Percentiles rank a stretch among this genome's conserved stretches.
Evolutionary conservation across 2,888 invertebrate genomes (phyloP).

Genomic region (Diadegma fenestrale): DNA sequence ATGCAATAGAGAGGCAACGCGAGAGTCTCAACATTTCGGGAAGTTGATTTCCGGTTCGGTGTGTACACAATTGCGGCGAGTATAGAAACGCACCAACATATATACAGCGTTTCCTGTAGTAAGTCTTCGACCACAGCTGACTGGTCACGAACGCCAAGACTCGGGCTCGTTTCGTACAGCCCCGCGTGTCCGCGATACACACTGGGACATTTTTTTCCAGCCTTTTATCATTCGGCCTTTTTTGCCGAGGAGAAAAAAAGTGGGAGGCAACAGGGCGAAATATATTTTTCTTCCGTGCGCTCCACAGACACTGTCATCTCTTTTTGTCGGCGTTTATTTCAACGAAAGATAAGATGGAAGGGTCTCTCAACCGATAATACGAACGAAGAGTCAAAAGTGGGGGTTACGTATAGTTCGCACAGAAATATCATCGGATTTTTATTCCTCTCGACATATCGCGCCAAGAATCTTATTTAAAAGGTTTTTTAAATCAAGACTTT

Average conservation of each 20-base stretch:
- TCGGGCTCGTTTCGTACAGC: conserved; percentile 34
- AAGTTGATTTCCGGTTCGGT: conserved; percentile 45
- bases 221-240: conserved; percentile 18
- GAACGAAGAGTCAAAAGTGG: not conserved
- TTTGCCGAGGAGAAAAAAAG: not conserved
- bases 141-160: conserved; percentile 59
- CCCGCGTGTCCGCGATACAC: conserved; percentile 34
- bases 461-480: not conserved
- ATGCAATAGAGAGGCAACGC: not conserved
- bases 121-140: conserved; percentile 56
- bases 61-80: conserved; percentile 8
- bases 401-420: not conserved
- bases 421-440: not conserved
- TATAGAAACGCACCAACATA: conserved; percentile 1
- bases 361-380: not conserved
- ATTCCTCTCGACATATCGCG: conserved; percentile 1
- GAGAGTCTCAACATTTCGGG: conserved; percentile 36
- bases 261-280: conserved; percentile 23
- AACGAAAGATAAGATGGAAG: conserved; percentile 8
- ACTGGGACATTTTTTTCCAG: conserved; percentile 35
- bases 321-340: not conserved
- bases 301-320: not conserved
- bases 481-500: not conserved
- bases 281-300: not conserved
- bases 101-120: conserved; percentile 41